phyloP scores from a whole-genome alignment of 2,888 invertebrate genomes.

The Drosophila macrothrix region DNA sequence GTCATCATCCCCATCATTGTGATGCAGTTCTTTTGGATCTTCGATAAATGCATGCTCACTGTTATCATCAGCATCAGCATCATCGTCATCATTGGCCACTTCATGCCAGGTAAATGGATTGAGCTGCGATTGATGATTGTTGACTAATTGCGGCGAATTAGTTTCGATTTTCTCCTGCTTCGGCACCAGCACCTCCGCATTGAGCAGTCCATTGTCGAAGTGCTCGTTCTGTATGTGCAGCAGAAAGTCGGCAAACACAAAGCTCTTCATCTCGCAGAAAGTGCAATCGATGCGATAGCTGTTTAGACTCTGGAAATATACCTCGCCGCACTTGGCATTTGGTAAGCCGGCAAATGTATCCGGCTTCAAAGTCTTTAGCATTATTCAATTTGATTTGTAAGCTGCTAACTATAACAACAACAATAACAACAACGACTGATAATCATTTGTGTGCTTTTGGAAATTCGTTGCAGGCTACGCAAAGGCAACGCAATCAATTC shows the following conservation, averaged over 20 bases:
- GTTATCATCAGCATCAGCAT: conserved; percentile 3
- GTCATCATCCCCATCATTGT: conserved; percentile 24
- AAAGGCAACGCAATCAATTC: conserved; percentile 51
- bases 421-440: background rate
- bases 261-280: conserved; percentile 76
- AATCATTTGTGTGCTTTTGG: conserved; percentile 40
- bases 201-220: conserved; percentile 72
- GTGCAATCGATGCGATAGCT: conserved; percentile 76
- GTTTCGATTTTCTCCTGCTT: conserved; percentile 48
- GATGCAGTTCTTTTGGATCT: conserved; percentile 11
- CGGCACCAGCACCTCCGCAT: conserved; percentile 43
- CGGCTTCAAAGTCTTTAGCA: conserved; percentile 65
- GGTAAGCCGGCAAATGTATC: conserved; percentile 64
- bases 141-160: conserved; percentile 3
- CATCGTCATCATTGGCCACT: conserved; percentile 19
- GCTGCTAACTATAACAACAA: conserved; percentile 27
- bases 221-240: conserved; percentile 77
- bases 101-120: conserved; percentile 68
- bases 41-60: conserved; percentile 30
- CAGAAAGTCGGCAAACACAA: conserved; percentile 75
- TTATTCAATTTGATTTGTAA: conserved; percentile 25
- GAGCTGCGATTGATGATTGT: conserved; percentile 16
- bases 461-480: conserved; percentile 1
- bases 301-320: conserved; percentile 74
- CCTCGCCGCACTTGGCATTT: conserved; percentile 80